phyloP scores from a whole-genome alignment of 2,113 vertebrate species.

The Tylochromis polylepis region DNA sequence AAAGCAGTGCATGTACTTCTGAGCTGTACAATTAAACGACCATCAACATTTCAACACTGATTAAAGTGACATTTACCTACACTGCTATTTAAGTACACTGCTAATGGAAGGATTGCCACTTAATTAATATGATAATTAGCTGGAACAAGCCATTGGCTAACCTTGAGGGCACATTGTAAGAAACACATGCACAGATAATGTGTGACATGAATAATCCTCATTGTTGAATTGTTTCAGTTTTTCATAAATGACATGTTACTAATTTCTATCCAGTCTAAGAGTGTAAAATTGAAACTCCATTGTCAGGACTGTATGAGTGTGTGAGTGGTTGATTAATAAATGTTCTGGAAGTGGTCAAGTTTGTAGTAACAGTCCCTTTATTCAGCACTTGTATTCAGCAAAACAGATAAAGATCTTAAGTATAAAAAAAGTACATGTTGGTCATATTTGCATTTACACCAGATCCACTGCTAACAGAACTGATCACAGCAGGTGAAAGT shows the following conservation, averaged over 20 bases:
- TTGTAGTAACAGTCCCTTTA: background rate
- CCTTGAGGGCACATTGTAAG: background rate
- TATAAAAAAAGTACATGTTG: background rate
- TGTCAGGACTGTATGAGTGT: background rate
- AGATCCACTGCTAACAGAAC: background rate
- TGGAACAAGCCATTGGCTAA: background rate
- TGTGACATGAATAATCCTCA: background rate
- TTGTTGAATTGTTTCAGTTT: background rate
- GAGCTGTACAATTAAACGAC: background rate
- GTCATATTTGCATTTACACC: background rate
- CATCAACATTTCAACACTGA: background rate
- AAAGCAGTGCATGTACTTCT: background rate
- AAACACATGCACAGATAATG: background rate
- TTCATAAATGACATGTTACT: background rate
- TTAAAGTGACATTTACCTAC: conserved; percentile 22
- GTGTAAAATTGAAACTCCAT: background rate
- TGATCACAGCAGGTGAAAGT: background rate
- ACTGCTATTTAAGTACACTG: background rate
- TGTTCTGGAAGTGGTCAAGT: background rate
- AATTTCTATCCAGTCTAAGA: background rate
- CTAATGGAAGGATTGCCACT: background rate
- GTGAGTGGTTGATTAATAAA: background rate
- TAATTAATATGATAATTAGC: conserved; percentile 1
- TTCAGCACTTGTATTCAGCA: background rate
- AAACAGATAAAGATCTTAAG: background rate